Evolutionary conservation across 2,797 vertebrate genomes (phyloP), one percentile per base, ranked within the genome.

Genomic region (Florisuga fusca): DNA sequence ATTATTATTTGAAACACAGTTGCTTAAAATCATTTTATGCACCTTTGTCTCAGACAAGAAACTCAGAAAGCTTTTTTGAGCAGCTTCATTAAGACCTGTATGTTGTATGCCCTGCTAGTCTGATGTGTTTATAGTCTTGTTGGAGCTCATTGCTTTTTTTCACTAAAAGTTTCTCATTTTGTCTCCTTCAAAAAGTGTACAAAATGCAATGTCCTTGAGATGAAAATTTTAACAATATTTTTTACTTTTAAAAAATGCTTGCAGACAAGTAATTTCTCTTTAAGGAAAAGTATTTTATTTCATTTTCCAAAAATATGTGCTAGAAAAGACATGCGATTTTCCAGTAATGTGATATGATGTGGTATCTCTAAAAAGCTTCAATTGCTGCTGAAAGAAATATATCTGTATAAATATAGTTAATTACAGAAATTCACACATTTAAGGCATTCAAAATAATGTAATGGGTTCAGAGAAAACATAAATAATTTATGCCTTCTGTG

Each of bases 401-500:
- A 23, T 3, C 54, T 16, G 34, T 8, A 12, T 3, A 23, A 4
- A 27, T 3, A 27, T 6, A 53, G 19, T 21, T 72, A 66, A 58
- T 43, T 74, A 17, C n/a, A 78, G 27, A 89, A 10, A 11, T 63
- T 5, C 20, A 41, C 10, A 41, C 5, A 1, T 31, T 93, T 71
- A 36, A 67, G 11, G n/a, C 3, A 57, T 58, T 54, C 7, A 46
- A 43, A 88, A 80, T 33, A 57, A 34, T 81, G 80, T 38, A 94
- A 72, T 27, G 5, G 1, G 0, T 81, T 84, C 6, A 5, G 11
- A 5, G 12, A 15, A 46, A 58, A 48, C 12, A 9, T 0, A 43
- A 46, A 31, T 36, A 8, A 38, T 58, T 5, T 46, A 1, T 53
- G 45, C 43, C 16, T 78, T 67, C 12, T 64, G 19, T 29, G 7